Base-by-base conservation (phyloP, 2,888 invertebrate species). In the Mythimna impura region DNA sequence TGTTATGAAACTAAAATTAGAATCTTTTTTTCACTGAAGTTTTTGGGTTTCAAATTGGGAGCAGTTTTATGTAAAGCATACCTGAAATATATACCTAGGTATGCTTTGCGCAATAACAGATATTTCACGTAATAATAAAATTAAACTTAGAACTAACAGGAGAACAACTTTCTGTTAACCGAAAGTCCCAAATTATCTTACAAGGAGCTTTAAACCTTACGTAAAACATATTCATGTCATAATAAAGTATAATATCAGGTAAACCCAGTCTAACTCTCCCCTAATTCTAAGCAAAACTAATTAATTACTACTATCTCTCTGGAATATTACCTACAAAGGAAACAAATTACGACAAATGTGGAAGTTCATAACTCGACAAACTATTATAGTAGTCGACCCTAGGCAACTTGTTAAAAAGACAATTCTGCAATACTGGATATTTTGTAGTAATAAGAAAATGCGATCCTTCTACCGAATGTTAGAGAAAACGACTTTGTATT, bases 381-480 rank as follows among this genome's bases (percentile, higher is more conserved):
- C 98, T 94, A 98, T 98, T 89, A 98, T 97, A 90, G 97, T 66
- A 75, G 50, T 68, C 63, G 71, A 70, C 52, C 76, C 63, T 43
- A 52, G 76, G n/a, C 50, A 60, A 55, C 63, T 71, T 71, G 63
- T 80, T 76, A 80, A 58, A 66, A 80, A 52, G 65, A 80, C 71
- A 71, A 76, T 69, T 80, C 50, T 66, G 36, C 30, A 60, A n/a
- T n/a, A 40, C 50, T 54, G 55, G 67, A 57, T 70, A 74, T 75
- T 71, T 71, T 65, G 30, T 67, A 12, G 17, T 79, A 61, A 67
- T 74, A 57, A 71, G 47, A 58, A 71, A 80, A 75, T 80, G 66
- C n/a, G 70, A 80, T 65, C 22, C 52, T 54, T 34, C 20, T 10
- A 22, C 43, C n/a, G 36, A 61, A 66, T 52, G 60, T 64, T 55